Percentiles rank a stretch among this genome's conserved stretches.
Conservation (phyloP, 2,888 invertebrate genomes). For the Achlya flavicornis region DNA sequence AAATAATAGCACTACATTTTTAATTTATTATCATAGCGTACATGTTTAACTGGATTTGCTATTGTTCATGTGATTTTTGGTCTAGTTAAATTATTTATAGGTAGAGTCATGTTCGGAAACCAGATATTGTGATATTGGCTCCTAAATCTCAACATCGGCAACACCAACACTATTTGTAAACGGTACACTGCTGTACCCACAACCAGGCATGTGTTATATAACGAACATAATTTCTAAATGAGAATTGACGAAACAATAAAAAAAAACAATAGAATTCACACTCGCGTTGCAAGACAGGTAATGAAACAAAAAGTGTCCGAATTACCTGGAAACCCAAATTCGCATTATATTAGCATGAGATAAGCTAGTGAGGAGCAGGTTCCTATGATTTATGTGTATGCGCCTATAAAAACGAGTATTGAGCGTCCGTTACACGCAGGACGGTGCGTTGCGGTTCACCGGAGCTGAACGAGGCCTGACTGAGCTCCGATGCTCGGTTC, state of each 20-base stretch:
- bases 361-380: conserved; percentile 35
- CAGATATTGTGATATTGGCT: no score
- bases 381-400: conserved; percentile 33
- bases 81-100: no score
- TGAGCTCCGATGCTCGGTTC: conserved; percentile 50
- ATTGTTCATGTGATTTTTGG: no score
- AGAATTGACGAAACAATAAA: conserved; percentile 40
- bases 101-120: no score
- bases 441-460: conserved; percentile 74
- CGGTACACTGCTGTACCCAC: conserved; percentile 22
- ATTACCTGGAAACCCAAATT: conserved; percentile 56
- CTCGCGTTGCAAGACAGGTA: conserved; percentile 58
- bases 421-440: conserved; percentile 78
- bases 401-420: conserved; percentile 55
- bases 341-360: conserved; percentile 32
- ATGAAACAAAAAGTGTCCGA: conserved; percentile 41
- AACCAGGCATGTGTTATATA: conserved; percentile 33
- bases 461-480: conserved; percentile 75
- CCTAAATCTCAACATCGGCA: background rate
- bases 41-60: no score
- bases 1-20: no score
- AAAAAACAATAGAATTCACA: conserved; percentile 55
- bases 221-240: conserved; percentile 32
- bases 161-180: conserved; percentile 18
- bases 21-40: no score